Conservation (phyloP, 2,113 vertebrate genomes). For the Hippocampus zosterae region DNA sequence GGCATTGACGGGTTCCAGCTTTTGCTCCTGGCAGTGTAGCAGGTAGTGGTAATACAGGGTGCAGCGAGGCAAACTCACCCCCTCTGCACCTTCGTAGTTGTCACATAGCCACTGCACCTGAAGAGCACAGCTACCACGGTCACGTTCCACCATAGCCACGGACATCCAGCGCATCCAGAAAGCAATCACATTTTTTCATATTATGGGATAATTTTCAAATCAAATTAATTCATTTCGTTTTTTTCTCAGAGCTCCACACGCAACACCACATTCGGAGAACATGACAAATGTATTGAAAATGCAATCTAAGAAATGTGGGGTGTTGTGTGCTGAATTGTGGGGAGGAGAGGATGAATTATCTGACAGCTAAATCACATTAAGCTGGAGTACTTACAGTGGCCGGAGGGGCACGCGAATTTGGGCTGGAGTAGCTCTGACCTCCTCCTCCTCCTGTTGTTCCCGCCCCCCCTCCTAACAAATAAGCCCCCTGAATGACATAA, state of each 20-base stretch:
- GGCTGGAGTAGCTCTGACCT: conserved; percentile 80
- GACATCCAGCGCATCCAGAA: background rate
- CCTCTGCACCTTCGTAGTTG: conserved; percentile 90
- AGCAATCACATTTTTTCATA: background rate
- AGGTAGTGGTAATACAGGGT: conserved; percentile 93
- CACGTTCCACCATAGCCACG: background rate
- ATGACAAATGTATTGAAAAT: no score
- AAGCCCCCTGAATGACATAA: conserved; percentile 82
- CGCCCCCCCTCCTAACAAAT: conserved; percentile 72
- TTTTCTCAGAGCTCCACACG: no score
- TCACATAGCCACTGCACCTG: conserved; percentile 90
- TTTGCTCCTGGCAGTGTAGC: conserved; percentile 90
- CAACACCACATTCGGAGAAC: no score
- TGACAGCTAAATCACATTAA: background rate
- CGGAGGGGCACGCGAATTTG: conserved; percentile 86
- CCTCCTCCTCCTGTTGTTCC: conserved; percentile 62
- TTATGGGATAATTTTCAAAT: background rate
- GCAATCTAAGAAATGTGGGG: no score
- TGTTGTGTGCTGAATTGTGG: no score
- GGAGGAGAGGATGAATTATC: no score
- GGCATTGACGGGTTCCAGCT: conserved; percentile 87
- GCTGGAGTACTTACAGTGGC: conserved; percentile 78
- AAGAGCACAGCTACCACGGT: background rate
- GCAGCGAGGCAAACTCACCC: conserved; percentile 86
- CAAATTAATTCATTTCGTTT: background rate